Percentiles rank a stretch among this genome's conserved stretches.
Conservation (phyloP, 2,888 invertebrate genomes). For the Petrolisthes manimaculis region DNA sequence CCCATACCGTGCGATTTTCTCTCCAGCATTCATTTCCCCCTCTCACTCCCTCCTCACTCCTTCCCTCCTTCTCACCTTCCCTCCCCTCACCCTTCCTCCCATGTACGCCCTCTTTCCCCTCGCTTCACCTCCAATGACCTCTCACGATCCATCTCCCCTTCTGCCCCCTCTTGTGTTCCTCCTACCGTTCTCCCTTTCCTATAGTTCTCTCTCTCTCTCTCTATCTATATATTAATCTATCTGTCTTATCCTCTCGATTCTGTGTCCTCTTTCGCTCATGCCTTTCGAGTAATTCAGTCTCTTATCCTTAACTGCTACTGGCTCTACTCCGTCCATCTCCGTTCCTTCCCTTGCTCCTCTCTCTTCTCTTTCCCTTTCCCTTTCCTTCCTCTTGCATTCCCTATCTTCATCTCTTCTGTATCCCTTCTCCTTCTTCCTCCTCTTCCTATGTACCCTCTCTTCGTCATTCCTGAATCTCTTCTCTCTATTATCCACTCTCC, state of each 20-base stretch:
- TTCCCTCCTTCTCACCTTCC: neutral
- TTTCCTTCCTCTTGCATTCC: neutral
- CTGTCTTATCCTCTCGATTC: neutral
- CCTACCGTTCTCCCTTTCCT: neutral
- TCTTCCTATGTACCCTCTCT: neutral
- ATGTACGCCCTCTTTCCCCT: neutral
- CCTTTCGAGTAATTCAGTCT: neutral
- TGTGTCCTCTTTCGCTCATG: neutral
- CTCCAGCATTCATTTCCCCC: neutral
- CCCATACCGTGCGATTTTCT: neutral
- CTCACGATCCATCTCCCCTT: neutral
- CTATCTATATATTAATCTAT: neutral
- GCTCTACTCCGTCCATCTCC: neutral
- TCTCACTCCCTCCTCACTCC: neutral
- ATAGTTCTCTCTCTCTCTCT: neutral
- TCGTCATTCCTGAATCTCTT: neutral
- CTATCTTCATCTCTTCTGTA: neutral
- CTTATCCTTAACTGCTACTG: neutral
- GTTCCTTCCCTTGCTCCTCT: conserved; percentile 5
- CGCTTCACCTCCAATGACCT: neutral
- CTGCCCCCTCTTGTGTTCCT: neutral
- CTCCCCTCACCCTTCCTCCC: neutral
- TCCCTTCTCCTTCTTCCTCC: neutral
- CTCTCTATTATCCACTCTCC: neutral
- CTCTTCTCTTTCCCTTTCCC: neutral